Base-by-base conservation (phyloP, 2,113 vertebrate genomes). In the Lipotes vexillifer region DNA sequence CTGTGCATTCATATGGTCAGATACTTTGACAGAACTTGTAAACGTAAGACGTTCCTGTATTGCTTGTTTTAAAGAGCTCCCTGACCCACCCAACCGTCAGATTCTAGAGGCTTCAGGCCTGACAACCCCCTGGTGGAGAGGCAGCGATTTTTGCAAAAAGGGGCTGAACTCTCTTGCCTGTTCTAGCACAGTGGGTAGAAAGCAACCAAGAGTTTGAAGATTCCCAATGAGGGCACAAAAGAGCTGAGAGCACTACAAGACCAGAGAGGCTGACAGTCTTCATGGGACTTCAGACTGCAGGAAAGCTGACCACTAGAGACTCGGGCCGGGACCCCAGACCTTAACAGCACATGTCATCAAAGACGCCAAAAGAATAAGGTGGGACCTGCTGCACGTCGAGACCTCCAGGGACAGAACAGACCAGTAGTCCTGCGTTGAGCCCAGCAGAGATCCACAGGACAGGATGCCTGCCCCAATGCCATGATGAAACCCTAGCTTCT, bases 401-500 rank as follows among this genome's bases (percentile, higher is more conserved):
- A 63, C 61, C 12, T 52, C 72, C 3, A 5, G 31, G 13, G 8
- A 59, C 2, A 21, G 13, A 17, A 21, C 7, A 59, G 21, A 3
- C 21, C 3, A 27, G 41, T 8, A 71, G 59, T 29, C 44, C 66
- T 33, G 8, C 8, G 1, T 63, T 5, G 38, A 52, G 66, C 10
- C 38, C n/a, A 25, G 52, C 0, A 2, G 13, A 55, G 57, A 63
- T 31, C 17, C 82, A 57, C 2, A n/a, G 44, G 27, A 18, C 0
- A n/a, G 38, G 65, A 5, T 2, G 12, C 6, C 33, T 0, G 2
- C 0, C 36, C 25, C 29, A 36, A 3, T 0, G 36, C 41, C 57
- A 31, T n/a, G 2, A 29, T 17, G 33, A 63, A 72, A 63, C 38
- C 14, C 9, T 44, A 68, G 63, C 57, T 80, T 75, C 49, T 17